Evolutionary conservation across 2,113 vertebrate species (phyloP).

Genomic region (Psettodes erumei): DNA sequence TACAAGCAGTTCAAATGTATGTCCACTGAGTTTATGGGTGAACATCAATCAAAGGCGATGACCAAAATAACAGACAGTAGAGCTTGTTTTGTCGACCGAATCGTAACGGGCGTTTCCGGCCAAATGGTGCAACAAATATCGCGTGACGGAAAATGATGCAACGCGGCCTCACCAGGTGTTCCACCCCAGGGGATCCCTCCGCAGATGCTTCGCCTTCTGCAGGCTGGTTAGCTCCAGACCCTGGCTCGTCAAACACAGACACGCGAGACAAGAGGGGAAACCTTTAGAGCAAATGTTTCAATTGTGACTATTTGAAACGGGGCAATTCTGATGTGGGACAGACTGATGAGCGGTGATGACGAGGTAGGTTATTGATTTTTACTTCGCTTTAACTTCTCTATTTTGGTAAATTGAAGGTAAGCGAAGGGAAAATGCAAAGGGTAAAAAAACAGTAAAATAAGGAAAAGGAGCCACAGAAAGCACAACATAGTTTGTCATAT

Average conservation of each 20-base stretch:
- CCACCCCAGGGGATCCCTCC: slow-evolving; percentile 42
- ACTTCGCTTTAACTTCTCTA: neutral
- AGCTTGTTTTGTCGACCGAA: too few species aligned
- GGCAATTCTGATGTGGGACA: neutral
- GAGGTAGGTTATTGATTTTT: neutral
- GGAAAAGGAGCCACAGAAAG: neutral
- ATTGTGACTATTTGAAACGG: neutral
- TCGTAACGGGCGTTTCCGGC: slow-evolving; percentile 15
- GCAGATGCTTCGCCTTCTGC: slow-evolving; percentile 32
- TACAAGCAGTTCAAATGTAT: neutral
- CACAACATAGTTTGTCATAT: neutral
- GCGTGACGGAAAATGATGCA: slow-evolving; percentile 6
- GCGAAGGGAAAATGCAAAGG: neutral
- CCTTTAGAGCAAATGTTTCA: slow-evolving; percentile 19
- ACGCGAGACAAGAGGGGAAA: slow-evolving; percentile 1
- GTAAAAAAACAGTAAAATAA: neutral
- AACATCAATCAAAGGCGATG: too few species aligned
- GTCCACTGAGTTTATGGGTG: neutral
- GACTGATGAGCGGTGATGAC: neutral
- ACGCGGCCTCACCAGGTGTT: slow-evolving; percentile 56
- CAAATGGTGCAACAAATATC: neutral
- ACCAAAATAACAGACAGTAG: slow-evolving; percentile 3
- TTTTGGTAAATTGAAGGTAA: neutral
- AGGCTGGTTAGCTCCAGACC: slow-evolving; percentile 36
- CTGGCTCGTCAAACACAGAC: slow-evolving; percentile 44